A percentile compares a stretch with the other conserved stretches of the same genome.
These are phyloP conservation scores for Frankliniella intonsa DNA, from an alignment of 2,888 invertebrate genomes.

Conservation along the genomic window DNA sequence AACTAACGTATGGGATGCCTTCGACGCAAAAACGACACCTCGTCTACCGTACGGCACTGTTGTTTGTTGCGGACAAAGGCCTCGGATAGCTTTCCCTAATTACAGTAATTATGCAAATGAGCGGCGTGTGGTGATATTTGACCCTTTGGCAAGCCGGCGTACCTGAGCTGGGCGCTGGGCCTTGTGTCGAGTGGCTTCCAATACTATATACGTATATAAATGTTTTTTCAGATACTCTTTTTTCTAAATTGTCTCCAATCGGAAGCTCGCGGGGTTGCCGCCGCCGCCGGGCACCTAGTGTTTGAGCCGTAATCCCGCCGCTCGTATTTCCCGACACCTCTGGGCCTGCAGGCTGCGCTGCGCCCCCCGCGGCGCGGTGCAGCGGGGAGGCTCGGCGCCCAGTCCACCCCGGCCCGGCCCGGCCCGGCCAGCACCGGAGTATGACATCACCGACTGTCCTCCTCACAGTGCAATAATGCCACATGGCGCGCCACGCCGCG, in stretches of 20 bases:
- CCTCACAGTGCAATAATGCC: background rate
- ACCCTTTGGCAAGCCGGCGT: background rate
- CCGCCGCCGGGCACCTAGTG: background rate
- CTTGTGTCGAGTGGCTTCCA: background rate
- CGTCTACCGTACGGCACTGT: background rate
- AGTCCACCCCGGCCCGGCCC: no score
- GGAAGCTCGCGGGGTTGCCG: background rate
- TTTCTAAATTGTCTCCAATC: background rate
- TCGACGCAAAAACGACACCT: background rate
- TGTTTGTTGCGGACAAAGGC: constrained; percentile 2
- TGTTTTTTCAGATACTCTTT: background rate
- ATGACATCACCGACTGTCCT: background rate
- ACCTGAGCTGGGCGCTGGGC: background rate
- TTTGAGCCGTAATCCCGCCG: background rate
- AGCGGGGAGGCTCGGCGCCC: no score
- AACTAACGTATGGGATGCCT: background rate
- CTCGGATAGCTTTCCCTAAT: constrained; percentile 3
- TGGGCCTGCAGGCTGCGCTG: no score
- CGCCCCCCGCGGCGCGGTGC: background rate
- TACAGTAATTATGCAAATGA: constrained; percentile 23
- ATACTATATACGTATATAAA: background rate
- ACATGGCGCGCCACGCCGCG: background rate
- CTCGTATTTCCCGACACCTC: background rate
- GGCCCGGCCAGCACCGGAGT: background rate
- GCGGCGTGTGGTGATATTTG: constrained; percentile 19